phyloP scores from a whole-genome alignment of 2,888 invertebrate genomes.

The Nomada ferruginata region DNA sequence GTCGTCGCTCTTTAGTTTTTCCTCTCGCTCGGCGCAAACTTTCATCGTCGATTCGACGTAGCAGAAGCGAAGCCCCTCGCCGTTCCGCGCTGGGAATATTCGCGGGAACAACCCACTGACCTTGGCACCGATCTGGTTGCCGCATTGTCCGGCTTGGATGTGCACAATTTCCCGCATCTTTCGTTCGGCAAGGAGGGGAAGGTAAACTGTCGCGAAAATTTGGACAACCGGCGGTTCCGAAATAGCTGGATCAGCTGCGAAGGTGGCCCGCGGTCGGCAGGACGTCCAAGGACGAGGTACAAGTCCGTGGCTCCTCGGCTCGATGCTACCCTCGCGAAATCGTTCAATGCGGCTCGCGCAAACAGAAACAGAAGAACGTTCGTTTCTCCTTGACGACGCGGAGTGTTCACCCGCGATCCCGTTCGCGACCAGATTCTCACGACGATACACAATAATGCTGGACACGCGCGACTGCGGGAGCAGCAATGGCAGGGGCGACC shows the following conservation, averaged over 20 bases:
- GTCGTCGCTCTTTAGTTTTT: no score
- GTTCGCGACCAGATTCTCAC: background rate
- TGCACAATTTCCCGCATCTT: slow-evolving; percentile 93
- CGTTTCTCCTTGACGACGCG: slow-evolving; percentile 36
- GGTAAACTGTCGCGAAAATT: background rate
- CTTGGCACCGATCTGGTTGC: slow-evolving; percentile 93
- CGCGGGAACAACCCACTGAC: slow-evolving; percentile 82
- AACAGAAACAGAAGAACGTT: slow-evolving; percentile 56
- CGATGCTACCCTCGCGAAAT: slow-evolving; percentile 2
- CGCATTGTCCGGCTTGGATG: slow-evolving; percentile 94
- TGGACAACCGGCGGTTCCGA: background rate
- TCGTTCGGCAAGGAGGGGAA: background rate
- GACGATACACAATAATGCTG: no score
- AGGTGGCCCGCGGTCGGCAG: background rate
- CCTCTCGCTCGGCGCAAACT: background rate
- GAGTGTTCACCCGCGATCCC: background rate
- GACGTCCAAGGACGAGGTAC: slow-evolving; percentile 30
- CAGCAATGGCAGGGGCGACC: slow-evolving; percentile 22
- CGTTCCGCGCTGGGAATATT: background rate
- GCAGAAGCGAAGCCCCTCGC: background rate
- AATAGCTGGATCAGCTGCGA: background rate
- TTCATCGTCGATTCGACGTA: background rate
- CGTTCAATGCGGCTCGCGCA: slow-evolving; percentile 12
- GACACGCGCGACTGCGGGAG: no score
- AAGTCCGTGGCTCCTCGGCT: slow-evolving; percentile 22